Evolutionary conservation across 2,797 vertebrate species (phyloP).

Genomic region (Mormyrus hasselquistii): DNA sequence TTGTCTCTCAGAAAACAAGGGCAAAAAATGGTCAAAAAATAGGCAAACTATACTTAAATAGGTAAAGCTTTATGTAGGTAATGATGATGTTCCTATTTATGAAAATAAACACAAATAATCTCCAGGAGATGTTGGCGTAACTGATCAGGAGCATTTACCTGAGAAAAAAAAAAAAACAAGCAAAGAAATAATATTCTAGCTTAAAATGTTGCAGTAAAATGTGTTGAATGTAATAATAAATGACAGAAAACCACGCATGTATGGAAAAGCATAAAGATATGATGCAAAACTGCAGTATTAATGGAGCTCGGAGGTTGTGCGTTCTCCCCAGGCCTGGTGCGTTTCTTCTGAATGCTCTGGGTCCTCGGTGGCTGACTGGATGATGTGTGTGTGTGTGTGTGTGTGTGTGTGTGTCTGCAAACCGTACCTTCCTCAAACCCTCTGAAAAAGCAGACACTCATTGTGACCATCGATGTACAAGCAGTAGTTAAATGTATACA

Average conservation of each 20-base stretch:
- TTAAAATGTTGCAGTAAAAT: neutral
- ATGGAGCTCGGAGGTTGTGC: neutral
- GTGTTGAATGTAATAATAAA: neutral
- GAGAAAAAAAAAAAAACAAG: neutral
- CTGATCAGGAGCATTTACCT: neutral
- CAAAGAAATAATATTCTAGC: neutral
- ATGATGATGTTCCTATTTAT: neutral
- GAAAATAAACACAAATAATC: neutral
- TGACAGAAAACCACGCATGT: neutral
- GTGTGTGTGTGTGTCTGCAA: neutral
- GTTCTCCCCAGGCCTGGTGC: neutral
- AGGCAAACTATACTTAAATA: neutral
- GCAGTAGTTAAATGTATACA: neutral
- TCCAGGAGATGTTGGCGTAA: neutral
- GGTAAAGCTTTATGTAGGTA: neutral
- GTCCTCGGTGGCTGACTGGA: neutral
- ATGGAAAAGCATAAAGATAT: neutral
- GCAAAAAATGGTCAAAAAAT: neutral
- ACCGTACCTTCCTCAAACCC: neutral
- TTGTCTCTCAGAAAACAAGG: neutral
- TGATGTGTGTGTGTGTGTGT: neutral
- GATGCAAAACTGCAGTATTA: neutral
- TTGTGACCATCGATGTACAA: neutral
- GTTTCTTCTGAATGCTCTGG: neutral
- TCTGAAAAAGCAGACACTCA: neutral